phyloP scores from a whole-genome alignment of 2,888 invertebrate genomes.

The Leptogaster cylindrica region DNA sequence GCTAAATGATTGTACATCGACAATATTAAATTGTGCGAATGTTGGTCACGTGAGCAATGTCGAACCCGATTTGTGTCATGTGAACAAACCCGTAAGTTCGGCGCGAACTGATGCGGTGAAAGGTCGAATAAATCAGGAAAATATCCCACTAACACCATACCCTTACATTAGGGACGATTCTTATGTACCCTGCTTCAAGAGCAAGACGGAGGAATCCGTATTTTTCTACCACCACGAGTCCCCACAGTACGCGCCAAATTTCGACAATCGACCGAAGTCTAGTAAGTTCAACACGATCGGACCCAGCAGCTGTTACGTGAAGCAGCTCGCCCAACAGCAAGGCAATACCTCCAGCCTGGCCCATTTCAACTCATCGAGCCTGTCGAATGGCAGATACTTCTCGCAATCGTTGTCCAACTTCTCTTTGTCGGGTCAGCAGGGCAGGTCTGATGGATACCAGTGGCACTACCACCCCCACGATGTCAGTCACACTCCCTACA shows the following conservation, averaged over 20 bases:
- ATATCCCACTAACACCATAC: constrained; percentile 45
- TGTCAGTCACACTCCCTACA: constrained; percentile 53
- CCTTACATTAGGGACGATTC: constrained; percentile 44
- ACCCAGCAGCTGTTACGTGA: constrained; percentile 59
- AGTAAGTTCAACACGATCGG: constrained; percentile 62
- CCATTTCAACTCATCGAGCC: constrained; percentile 17
- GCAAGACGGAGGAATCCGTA: constrained; percentile 47
- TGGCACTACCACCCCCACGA: constrained; percentile 48
- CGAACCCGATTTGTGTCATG: constrained; percentile 54
- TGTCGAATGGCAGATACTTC: constrained; percentile 55
- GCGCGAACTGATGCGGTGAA: constrained; percentile 53
- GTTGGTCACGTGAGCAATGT: constrained; percentile 49
- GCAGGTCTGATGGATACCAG: constrained; percentile 40
- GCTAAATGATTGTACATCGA: constrained; percentile 59
- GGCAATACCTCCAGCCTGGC: too few relatives aligned
- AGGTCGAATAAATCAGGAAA: constrained; percentile 42
- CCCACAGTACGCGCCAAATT: constrained; percentile 48
- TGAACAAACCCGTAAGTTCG: constrained; percentile 50
- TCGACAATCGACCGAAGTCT: constrained; percentile 47
- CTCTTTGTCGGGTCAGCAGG: constrained; percentile 48
- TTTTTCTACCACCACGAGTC: constrained; percentile 50
- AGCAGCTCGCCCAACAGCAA: constrained; percentile 54
- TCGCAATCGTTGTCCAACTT: constrained; percentile 61
- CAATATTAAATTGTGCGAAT: constrained; percentile 59
- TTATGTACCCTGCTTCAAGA: constrained; percentile 46